phyloP scores from a whole-genome alignment of 2,113 vertebrate species.

The Ammodytes dubius region DNA sequence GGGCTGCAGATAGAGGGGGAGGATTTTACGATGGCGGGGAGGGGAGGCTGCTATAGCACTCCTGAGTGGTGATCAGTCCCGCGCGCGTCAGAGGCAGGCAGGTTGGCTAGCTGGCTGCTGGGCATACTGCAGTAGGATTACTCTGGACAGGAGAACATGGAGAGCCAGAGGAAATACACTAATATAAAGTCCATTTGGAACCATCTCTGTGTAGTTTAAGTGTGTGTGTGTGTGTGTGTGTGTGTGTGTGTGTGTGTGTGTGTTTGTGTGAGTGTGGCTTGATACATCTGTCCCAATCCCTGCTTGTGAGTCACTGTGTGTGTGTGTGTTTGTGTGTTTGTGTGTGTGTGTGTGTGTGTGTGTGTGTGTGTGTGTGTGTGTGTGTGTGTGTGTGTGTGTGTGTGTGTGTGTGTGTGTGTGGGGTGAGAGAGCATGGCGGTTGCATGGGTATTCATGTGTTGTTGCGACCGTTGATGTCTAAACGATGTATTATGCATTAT shows the following conservation, averaged over 20 bases:
- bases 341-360: slow-evolving; percentile 17
- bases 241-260: slow-evolving; percentile 47
- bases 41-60: slow-evolving; percentile 39
- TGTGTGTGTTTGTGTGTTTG: slow-evolving; percentile 22
- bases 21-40: slow-evolving; percentile 22
- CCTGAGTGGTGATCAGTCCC: slow-evolving; percentile 63
- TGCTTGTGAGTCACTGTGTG: slow-evolving; percentile 50
- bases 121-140: slow-evolving; percentile 74
- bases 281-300: slow-evolving; percentile 61
- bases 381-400: not conserved
- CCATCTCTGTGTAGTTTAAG: slow-evolving; percentile 56
- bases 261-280: slow-evolving; percentile 32
- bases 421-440: not conserved
- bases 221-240: slow-evolving; percentile 31
- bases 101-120: slow-evolving; percentile 66
- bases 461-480: slow-evolving; percentile 35
- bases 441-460: slow-evolving; percentile 54
- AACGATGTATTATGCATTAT: slow-evolving; percentile 71
- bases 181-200: slow-evolving; percentile 64
- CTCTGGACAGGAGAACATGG: slow-evolving; percentile 71
- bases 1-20: slow-evolving; percentile 37
- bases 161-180: slow-evolving; percentile 67
- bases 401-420: slow-evolving; percentile 11
- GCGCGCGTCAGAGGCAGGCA: slow-evolving; percentile 53
- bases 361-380: slow-evolving; percentile 28